Base-by-base conservation (phyloP, 2,797 vertebrate genomes). In the Bucorvus abyssinicus region DNA sequence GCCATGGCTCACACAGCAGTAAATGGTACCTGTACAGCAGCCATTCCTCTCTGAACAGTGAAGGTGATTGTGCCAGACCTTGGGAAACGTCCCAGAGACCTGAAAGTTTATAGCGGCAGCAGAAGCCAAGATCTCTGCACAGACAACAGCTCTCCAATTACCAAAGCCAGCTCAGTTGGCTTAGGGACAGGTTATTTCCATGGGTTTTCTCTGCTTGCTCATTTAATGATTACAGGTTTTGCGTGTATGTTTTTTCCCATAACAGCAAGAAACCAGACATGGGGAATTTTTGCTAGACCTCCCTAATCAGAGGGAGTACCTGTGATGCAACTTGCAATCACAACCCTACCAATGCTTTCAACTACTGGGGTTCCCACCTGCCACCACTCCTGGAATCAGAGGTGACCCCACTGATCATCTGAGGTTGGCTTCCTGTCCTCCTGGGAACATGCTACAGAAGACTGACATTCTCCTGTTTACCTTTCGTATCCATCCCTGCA, bases 101-200 rank as follows among this genome's bases (percentile, higher is more conserved):
- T 30, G 60, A 12, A 69, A 90, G 79, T 80, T 94, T 74, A 92
- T 15, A 95, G 56, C 0, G 0, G 61, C 55, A 81, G 44, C 0
- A 0, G 38, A 89, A 95, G 74, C 70, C 90, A 94, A 93, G 53
- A 71, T 82, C 56, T 74, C 68, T 32, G 42, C 80, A 76, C 17
- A 88, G 74, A 90, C 74, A 94, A 73, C 26, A 77, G 49, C 57
- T 76, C 45, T 84, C 65, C 57, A 79, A 6, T 87, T 92, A 73
- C 63, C 63, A 94, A 84, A 94, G 84, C 67, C 70, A 93, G 89
- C 71, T 90, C 78, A 77, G 26, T 9, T 90, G 86, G 88, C 88
- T 67, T 67, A 30, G 22, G 0, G 9, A 82, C 63, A 87, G 80
- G 60, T 87, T 94, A 90, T 79, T 95, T 83, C 86, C 74, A 59